phyloP scores from a whole-genome alignment of 2,797 vertebrate species.

The Alosa sapidissima region DNA sequence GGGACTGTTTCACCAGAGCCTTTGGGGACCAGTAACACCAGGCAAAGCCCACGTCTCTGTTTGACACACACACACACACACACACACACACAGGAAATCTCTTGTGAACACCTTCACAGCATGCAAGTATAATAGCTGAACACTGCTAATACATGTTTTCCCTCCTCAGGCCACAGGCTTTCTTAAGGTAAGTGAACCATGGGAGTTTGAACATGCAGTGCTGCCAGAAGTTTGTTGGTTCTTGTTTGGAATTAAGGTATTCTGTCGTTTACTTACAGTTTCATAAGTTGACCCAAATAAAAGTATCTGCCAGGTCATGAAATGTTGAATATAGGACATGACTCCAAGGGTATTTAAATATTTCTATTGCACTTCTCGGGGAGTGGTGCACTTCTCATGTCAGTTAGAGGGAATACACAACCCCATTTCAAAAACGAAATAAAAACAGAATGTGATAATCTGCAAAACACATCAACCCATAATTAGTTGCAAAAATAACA shows the following conservation, averaged over 20 bases:
- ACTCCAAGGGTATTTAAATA: no score
- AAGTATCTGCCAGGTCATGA: no score
- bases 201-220: neutral
- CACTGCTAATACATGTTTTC: constrained; percentile 14
- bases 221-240: neutral
- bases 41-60: neutral
- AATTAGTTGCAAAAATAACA: no score
- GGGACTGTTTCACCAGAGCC: neutral
- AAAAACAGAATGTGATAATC: no score
- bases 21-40: neutral
- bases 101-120: neutral
- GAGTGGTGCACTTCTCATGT: no score
- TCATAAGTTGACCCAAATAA: no score
- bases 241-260: neutral
- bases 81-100: neutral
- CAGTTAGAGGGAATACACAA: no score
- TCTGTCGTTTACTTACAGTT: no score
- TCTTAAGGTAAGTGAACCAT: neutral
- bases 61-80: neutral
- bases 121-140: neutral
- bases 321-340: no score
- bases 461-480: no score
- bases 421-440: no score
- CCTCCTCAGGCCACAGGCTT: neutral
- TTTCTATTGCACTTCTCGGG: no score